Evolutionary conservation across 2,888 invertebrate genomes (phyloP), one percentile per base, ranked within the genome.

Genomic region (Hirtodrosophila alboralis): DNA sequence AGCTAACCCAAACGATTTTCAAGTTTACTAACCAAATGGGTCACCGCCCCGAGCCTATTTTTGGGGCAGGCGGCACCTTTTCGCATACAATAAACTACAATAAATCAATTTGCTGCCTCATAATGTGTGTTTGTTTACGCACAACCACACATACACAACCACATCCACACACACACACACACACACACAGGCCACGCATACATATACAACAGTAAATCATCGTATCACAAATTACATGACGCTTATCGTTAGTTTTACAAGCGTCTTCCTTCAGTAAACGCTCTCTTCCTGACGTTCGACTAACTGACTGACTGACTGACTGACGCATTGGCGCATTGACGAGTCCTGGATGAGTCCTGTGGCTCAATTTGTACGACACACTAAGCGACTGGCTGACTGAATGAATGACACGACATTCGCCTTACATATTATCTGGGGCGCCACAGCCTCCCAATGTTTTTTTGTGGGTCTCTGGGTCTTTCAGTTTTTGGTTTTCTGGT

Each of bases 211-310:
- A 30, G 43, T 56, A 62, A 66, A 48, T 21, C 45, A 31, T 45
- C 58, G 59, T 41, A 71, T 71, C 71, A 70, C 58, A 75, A 70
- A 75, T 75, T 63, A 75, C 76, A 71, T 67, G 67, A 56, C 72
- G 72, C 72, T 69, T 69, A 75, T 71, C 74, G 76, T 75, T 74
- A 74, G 73, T 74, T 74, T 74, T 74, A 74, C 74, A 75, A 74
- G 75, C 72, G 54, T 72, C 43, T 69, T 66, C 67, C 67, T 57
- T 30, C 49, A 28, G 38, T 57, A 51, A 67, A 62, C 56, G 52
- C 40, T 49, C 52, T 49, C 52, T 66, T 49, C 57, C 72, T 43
- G 43, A 31, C 37, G 28, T n/a, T n/a, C n/a, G 27, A 10, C 36
- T 30, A 41, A 52, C 43, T 26, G 43, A 30, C 31, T 18, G 51